Conservation (phyloP, 2,888 invertebrate species). For the Malthinus seriepunctatus region DNA sequence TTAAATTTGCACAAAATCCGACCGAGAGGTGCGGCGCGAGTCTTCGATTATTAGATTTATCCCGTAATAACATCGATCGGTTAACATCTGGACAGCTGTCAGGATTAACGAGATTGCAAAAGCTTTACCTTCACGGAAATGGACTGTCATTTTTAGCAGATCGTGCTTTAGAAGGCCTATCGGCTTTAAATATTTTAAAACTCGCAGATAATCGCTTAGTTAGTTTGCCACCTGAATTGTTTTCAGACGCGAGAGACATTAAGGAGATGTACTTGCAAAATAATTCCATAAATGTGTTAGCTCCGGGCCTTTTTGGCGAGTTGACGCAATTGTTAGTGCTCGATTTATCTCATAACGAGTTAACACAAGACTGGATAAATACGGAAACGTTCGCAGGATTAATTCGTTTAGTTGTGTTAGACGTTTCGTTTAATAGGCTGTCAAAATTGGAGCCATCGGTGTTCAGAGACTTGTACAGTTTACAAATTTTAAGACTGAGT, state of each 20-base stretch:
- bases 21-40: constrained; percentile 72
- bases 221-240: constrained; percentile 80
- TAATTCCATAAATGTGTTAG: constrained; percentile 79
- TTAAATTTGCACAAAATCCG: constrained; percentile 68
- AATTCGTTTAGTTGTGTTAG: constrained; percentile 74
- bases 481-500: constrained; percentile 79
- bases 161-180: constrained; percentile 75
- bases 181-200: constrained; percentile 72
- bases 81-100: constrained; percentile 73
- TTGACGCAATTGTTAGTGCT: constrained; percentile 74
- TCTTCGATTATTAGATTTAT: constrained; percentile 72
- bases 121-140: constrained; percentile 77
- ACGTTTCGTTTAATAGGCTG: constrained; percentile 77
- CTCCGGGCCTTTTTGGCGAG: constrained; percentile 78
- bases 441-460: constrained; percentile 74
- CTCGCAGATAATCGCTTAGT: constrained; percentile 80
- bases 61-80: constrained; percentile 77
- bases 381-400: constrained; percentile 79
- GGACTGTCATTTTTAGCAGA: constrained; percentile 76
- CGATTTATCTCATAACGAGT: constrained; percentile 77
- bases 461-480: constrained; percentile 76
- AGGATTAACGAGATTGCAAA: constrained; percentile 70
- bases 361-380: constrained; percentile 82
- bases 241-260: constrained; percentile 75
- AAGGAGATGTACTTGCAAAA: constrained; percentile 82